Percentiles rank a stretch among this genome's conserved stretches.
phyloP scores from a whole-genome alignment of 2,797 vertebrate genomes.

The Schizopygopsis malacanthus region DNA sequence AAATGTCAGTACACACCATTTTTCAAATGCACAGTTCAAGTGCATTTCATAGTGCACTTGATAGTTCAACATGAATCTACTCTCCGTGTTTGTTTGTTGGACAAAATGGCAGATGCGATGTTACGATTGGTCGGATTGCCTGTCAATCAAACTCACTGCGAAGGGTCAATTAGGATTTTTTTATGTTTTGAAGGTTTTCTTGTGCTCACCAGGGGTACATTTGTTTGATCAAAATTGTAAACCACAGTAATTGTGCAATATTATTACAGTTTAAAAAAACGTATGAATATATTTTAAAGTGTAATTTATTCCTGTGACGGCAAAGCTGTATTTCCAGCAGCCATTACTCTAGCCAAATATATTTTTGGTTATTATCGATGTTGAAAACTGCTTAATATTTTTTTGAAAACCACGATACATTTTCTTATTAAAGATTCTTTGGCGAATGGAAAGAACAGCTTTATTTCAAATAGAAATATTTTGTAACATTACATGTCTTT shows the following conservation, averaged over 20 bases:
- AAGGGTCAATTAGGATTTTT: neutral
- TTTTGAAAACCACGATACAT: neutral
- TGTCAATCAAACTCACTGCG: neutral
- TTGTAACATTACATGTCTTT: neutral
- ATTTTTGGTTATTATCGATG: neutral
- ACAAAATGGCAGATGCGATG: neutral
- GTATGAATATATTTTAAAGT: neutral
- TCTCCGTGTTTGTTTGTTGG: neutral
- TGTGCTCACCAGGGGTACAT: neutral
- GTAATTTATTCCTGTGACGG: neutral
- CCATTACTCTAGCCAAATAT: neutral
- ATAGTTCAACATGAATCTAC: neutral
- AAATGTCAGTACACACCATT: neutral
- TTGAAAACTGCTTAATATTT: neutral
- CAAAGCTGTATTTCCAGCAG: neutral
- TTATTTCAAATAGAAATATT: neutral
- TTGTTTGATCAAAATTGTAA: neutral
- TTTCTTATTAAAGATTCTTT: neutral
- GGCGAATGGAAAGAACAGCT: neutral
- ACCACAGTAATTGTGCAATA: neutral
- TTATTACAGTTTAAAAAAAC: neutral
- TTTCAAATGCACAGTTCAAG: neutral
- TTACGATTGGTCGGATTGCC: neutral
- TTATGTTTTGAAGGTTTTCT: neutral
- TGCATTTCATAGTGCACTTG: no score